These are phyloP conservation scores for Nemurella pictetii DNA, from an alignment of 2,888 invertebrate species.

Conservation along the genomic window DNA sequence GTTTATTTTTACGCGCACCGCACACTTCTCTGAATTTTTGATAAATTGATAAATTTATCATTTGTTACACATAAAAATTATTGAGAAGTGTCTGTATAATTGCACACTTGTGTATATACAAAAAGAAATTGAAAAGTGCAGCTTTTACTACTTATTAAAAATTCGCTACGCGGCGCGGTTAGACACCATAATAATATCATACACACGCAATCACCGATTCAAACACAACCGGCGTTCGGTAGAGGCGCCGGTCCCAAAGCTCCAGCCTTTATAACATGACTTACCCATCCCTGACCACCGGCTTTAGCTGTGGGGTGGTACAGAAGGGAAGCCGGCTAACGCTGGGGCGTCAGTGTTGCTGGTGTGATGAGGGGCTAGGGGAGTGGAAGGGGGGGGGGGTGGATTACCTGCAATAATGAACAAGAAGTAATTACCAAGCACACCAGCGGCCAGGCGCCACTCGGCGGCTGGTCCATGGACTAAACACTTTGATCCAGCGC, in stretches of 20 bases:
- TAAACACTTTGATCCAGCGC: neutral
- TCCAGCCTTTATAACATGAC: neutral
- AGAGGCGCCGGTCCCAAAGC: neutral
- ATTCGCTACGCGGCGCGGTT: too few relatives aligned
- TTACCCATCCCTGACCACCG: neutral
- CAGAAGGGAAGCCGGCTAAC: neutral
- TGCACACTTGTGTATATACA: too few relatives aligned
- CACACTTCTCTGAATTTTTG: too few relatives aligned
- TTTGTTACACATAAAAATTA: too few relatives aligned
- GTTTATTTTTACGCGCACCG: too few relatives aligned
- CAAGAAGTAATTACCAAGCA: conserved; percentile 21
- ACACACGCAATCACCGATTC: too few relatives aligned
- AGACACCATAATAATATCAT: too few relatives aligned
- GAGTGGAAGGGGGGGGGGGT: conserved; percentile 1
- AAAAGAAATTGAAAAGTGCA: too few relatives aligned
- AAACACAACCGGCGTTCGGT: neutral
- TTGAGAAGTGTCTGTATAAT: too few relatives aligned
- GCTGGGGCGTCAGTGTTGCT: neutral
- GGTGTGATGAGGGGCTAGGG: neutral
- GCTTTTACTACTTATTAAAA: too few relatives aligned
- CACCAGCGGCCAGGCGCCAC: neutral
- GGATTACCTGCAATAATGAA: conserved; percentile 23
- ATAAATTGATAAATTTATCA: too few relatives aligned
- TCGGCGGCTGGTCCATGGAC: neutral
- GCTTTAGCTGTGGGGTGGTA: neutral